Conservation (phyloP, 2,888 invertebrate genomes). For the Eubasilissa splendida region DNA sequence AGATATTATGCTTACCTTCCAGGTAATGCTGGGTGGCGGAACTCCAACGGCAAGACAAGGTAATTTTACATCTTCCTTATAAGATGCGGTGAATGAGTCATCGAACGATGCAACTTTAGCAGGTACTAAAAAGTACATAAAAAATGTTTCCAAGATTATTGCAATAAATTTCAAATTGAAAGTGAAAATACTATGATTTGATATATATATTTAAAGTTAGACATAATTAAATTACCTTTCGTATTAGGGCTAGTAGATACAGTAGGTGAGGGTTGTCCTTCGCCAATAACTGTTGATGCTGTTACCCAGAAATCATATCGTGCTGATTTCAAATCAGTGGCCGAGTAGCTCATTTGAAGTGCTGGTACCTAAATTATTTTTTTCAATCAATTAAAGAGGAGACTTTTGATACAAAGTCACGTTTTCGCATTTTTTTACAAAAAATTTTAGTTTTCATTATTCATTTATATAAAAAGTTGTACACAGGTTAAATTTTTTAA, state of each 20-base stretch:
- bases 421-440: too few relatives aligned
- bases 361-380: conserved; percentile 69
- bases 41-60: conserved; percentile 94
- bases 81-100: conserved; percentile 92
- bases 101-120: conserved; percentile 97
- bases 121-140: conserved; percentile 77
- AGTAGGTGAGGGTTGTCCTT: conserved; percentile 91
- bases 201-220: not conserved
- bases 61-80: conserved; percentile 92
- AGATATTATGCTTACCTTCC: conserved; percentile 75
- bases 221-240: conserved; percentile 73
- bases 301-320: conserved; percentile 96
- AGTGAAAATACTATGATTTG: too few relatives aligned
- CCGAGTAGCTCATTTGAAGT: conserved; percentile 90
- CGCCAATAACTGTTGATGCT: conserved; percentile 94
- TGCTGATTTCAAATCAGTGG: conserved; percentile 86
- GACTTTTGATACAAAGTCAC: too few relatives aligned
- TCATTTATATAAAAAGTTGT: too few relatives aligned
- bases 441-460: too few relatives aligned
- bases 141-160: not conserved
- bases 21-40: conserved; percentile 90
- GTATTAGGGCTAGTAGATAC: conserved; percentile 88
- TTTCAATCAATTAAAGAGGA: too few relatives aligned
- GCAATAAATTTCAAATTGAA: too few relatives aligned
- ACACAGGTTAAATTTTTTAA: too few relatives aligned